phyloP scores from a whole-genome alignment of 1,140 invertebrate species.

The Trichogramma pretiosum region DNA sequence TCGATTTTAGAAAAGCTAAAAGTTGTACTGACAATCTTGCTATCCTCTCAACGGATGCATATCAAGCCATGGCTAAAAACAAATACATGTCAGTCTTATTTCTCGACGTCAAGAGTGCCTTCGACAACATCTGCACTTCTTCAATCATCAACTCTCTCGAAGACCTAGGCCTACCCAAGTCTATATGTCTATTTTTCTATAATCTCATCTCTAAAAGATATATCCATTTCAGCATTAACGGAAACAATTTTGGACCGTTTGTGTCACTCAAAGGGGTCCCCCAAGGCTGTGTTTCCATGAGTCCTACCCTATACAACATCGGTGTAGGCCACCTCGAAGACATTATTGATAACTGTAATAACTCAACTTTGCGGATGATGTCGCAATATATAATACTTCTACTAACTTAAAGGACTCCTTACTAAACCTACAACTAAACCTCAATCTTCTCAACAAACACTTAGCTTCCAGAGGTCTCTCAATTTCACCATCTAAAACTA shows the following conservation, averaged over 20 bases:
- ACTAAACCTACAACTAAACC: no score
- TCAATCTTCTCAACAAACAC: no score
- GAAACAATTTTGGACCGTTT: not conserved
- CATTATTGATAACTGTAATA: not conserved
- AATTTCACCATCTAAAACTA: not conserved
- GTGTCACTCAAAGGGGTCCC: not conserved
- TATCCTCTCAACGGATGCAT: no score
- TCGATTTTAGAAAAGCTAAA: slow-evolving; percentile 2
- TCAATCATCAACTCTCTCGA: not conserved
- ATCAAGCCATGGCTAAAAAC: not conserved
- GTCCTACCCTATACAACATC: not conserved
- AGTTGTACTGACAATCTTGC: not conserved
- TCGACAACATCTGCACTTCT: not conserved
- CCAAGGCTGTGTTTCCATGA: slow-evolving; percentile 2
- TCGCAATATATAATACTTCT: not conserved
- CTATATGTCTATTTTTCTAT: not conserved
- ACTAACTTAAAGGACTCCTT: not conserved
- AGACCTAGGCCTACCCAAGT: not conserved
- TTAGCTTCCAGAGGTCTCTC: no score
- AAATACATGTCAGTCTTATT: not conserved
- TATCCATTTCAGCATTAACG: not conserved
- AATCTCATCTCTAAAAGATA: not conserved
- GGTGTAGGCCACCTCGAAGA: not conserved
- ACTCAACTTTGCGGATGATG: not conserved
- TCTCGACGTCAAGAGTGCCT: no score